Conservation (phyloP, 2,888 invertebrate species). For the Lampropteryx suffumata region DNA sequence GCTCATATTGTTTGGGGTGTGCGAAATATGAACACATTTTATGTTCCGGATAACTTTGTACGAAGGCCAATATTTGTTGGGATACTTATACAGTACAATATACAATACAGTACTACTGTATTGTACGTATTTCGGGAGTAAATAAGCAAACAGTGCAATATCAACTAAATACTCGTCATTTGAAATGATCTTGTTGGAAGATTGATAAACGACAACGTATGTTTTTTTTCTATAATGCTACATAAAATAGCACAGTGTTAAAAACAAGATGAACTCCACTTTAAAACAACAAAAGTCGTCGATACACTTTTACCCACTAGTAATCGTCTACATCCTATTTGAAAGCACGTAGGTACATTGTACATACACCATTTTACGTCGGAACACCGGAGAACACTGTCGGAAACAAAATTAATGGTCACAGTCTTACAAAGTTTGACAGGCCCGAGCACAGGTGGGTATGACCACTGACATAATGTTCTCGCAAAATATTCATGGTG, state of each 20-base stretch:
- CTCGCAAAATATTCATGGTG: conserved; percentile 36
- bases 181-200: no score
- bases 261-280: no score
- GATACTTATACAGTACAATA: no score
- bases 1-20: conserved; percentile 40
- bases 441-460: conserved; percentile 34
- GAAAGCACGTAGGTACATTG: conserved; percentile 13
- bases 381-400: conserved; percentile 24
- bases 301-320: conserved; percentile 7
- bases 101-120: no score
- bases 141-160: no score
- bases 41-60: conserved; percentile 15
- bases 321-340: conserved; percentile 16
- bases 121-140: no score
- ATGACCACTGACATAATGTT: conserved; percentile 36
- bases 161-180: no score
- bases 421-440: conserved; percentile 30
- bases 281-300: not conserved
- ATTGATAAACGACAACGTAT: no score
- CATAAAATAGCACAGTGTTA: no score
- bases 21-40: conserved; percentile 13
- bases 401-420: conserved; percentile 33
- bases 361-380: conserved; percentile 23
- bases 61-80: conserved; percentile 2
- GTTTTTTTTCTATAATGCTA: no score